Evolutionary conservation across 2,113 vertebrate genomes (phyloP), one percentile per base, ranked within the genome.

Genomic region (Rhagologus leucostigma): DNA sequence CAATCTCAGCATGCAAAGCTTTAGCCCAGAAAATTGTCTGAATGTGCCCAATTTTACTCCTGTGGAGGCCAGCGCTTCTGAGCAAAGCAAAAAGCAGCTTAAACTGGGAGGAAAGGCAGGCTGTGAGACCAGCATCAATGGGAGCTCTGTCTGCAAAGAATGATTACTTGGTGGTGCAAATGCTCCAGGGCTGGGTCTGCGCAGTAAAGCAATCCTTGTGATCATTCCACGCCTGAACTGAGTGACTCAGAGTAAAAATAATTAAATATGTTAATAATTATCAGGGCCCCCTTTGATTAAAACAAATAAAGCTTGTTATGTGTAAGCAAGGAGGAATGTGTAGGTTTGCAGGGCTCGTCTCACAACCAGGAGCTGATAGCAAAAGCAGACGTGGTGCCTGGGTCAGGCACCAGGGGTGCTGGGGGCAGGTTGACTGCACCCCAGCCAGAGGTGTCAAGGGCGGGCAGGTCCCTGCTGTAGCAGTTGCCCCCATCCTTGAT

Each of bases 181-280:
- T 23, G 88, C 93, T 91, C 35, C 85, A 59, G 93, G 84, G 84
- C 57, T 35, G 8, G 21, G 30, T 59, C 90, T 88, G 50, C 92
- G 87, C 63, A 71, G 55, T 59, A 70, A 52, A 75, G 62, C 60
- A 42, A 78, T 52, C 27, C 44, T 68, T 95, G 76, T 67, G 85
- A 92, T 93, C 87, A 30, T 79, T 88, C 82, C 90, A 63, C 3
- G 1, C 71, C 93, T 14, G 2, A 93, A 59, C 71, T 3, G 5
- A 90, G 68, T 86, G 82, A 96, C 75, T 96, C 88, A 93, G 75
- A 93, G 68, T 29, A 67, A 95, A 96, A 97, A 97, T 75, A 96
- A 97, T 97, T 97, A 90, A 96, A 95, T 75, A 95, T 92, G 93
- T 97, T 96, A 96, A 96, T 97, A 96, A 96, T 97, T 95, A 96